A percentile compares a stretch with the other conserved stretches of the same genome.
phyloP scores from a whole-genome alignment of 2,797 vertebrate species.

The Echiichthys vipera region DNA sequence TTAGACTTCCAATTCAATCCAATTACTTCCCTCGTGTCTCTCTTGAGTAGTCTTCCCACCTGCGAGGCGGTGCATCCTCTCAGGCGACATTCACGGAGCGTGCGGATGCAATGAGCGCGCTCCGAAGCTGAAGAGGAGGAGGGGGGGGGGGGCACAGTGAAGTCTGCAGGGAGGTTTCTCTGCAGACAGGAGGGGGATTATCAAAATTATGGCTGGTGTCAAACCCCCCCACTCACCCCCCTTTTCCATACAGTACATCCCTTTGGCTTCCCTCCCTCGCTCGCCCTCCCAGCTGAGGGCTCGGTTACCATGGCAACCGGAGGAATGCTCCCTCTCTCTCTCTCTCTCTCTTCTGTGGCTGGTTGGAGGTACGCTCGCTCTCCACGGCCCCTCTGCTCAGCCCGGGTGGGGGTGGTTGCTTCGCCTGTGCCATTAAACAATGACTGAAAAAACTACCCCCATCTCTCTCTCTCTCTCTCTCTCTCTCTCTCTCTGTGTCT shows the following conservation, averaged over 20 bases:
- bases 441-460: slow-evolving; percentile 36
- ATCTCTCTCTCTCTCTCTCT: not conserved
- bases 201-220: slow-evolving; percentile 42
- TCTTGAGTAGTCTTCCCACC: not conserved
- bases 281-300: slow-evolving; percentile 61
- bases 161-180: slow-evolving; percentile 18
- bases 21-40: not conserved
- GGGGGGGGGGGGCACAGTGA: slow-evolving; percentile 7
- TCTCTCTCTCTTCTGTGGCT: slow-evolving; percentile 51
- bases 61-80: not conserved
- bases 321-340: too few relatives aligned
- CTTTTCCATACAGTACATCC: slow-evolving; percentile 50
- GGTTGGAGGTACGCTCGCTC: slow-evolving; percentile 50
- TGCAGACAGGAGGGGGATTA: slow-evolving; percentile 28
- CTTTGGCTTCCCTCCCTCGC: slow-evolving; percentile 34
- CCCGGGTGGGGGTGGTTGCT: slow-evolving; percentile 11
- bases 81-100: not conserved
- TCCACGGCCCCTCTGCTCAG: slow-evolving; percentile 27
- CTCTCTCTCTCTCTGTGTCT: not conserved
- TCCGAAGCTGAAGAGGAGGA: not conserved
- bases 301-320: slow-evolving; percentile 76
- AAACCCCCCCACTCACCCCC: not conserved
- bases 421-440: slow-evolving; percentile 66
- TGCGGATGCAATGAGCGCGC: not conserved
- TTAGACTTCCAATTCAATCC: too few relatives aligned